These are phyloP conservation scores for Pegoplata infirma DNA, from an alignment of 2,888 invertebrate genomes.

Conservation along the genomic window DNA sequence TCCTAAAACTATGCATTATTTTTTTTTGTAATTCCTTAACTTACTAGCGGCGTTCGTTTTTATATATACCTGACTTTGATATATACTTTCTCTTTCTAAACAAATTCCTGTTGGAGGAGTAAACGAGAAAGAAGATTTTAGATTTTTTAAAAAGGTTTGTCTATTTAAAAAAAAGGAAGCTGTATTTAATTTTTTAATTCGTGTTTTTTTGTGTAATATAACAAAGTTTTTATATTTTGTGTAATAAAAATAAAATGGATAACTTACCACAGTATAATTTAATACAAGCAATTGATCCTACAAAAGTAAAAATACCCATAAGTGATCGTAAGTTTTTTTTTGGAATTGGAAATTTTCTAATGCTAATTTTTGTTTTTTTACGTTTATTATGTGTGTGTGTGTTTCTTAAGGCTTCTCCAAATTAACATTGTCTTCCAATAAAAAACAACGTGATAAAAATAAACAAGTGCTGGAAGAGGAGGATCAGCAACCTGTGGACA, in stretches of 20 bases:
- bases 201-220: not conserved
- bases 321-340: constrained; percentile 69
- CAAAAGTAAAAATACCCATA: constrained; percentile 71
- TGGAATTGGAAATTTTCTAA: not conserved
- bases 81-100: no score
- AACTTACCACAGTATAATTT: constrained; percentile 69
- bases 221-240: not conserved
- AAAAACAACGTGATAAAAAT: constrained; percentile 62
- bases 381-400: not conserved
- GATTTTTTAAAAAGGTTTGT: no score
- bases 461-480: constrained; percentile 43
- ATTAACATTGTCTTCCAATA: constrained; percentile 74
- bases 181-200: not conserved
- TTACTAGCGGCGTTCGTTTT: no score
- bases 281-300: constrained; percentile 73
- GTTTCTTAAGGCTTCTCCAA: constrained; percentile 72
- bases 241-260: no score
- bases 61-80: no score
- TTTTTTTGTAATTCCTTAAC: no score
- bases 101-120: no score
- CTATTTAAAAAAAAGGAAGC: no score
- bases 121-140: no score
- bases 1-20: not conserved
- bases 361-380: not conserved
- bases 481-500: not conserved